Conservation (phyloP, 1,140 invertebrate species). For the Anthonomus grandis region DNA sequence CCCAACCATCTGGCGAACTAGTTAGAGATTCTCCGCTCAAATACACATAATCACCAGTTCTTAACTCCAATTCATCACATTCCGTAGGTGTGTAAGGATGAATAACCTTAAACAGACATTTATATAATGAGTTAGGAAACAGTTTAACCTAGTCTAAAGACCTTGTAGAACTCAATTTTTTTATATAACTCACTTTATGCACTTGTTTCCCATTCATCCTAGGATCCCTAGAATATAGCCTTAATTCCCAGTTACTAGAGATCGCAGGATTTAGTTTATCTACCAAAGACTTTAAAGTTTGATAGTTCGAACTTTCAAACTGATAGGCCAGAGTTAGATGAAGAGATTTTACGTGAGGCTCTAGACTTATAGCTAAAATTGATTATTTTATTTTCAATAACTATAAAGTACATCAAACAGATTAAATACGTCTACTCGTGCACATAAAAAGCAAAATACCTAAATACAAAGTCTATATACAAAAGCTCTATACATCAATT, state of each 20-base stretch:
- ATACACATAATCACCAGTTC: constrained; percentile 83
- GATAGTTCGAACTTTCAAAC: constrained; percentile 70
- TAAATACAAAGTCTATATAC: too few relatives aligned
- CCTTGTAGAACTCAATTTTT: background rate
- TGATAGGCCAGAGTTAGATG: constrained; percentile 87
- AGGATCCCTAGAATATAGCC: constrained; percentile 80
- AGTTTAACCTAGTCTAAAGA: background rate
- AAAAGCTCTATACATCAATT: too few relatives aligned
- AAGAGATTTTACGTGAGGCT: constrained; percentile 77
- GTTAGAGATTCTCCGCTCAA: constrained; percentile 69
- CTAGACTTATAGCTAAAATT: constrained; percentile 62
- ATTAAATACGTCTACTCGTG: too few relatives aligned
- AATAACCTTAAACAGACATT: constrained; percentile 57
- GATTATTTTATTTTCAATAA: too few relatives aligned
- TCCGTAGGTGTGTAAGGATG: constrained; percentile 74
- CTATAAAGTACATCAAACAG: too few relatives aligned
- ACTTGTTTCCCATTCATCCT: constrained; percentile 73
- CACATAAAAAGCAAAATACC: too few relatives aligned
- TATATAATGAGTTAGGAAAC: too few relatives aligned
- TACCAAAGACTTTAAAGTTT: constrained; percentile 68
- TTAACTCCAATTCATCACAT: constrained; percentile 79
- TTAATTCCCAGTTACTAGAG: constrained; percentile 75
- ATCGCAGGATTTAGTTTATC: constrained; percentile 64
- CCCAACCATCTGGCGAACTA: constrained; percentile 79
- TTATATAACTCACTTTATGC: constrained; percentile 39